Base-by-base conservation (phyloP, 2,797 vertebrate species). In the Acipenser ruthenus region DNA sequence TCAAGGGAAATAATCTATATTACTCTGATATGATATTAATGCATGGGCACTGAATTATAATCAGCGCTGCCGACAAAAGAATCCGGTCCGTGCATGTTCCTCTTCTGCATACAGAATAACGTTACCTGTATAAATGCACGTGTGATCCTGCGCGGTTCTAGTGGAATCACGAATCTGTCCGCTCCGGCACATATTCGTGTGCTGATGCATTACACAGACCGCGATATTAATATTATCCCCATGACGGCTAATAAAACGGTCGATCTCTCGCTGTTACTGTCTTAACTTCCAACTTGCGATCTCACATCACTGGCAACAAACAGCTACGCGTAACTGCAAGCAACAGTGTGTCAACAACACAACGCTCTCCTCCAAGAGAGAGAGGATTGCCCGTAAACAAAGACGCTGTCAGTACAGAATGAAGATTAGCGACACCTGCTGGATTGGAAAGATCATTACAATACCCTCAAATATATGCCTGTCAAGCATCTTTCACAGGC, bases 401-500 rank as follows among this genome's bases (percentile, higher is more conserved):
- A n/a, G 5, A 7, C 8, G 13, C 49, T 61, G 12, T 13, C 13
- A 1, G 65, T 6, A 7, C 60, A 15, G 58, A 15, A n/a, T 55
- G 9, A 7, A 66, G n/a, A 37, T 37, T 37, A 37, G 13, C 58
- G 65, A 23, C 65, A 50, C 60, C 65, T 61, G 15, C 58, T 37
- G 65, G 58, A 60, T 51, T 67, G n/a, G 49, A 49, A 59, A 67
- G 9, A 13, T 50, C 56, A 67, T 60, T 60, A 49, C 65, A 61
- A 15, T n/a, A n/a, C 1, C 12, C 55, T 58, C 15, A 18, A 18
- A n/a, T 2, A 3, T 4, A 58, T 10, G 10, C 1, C 55, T 58
- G 7, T 58, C 10, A 53, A 53, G 51, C 8, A 8, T 9, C 51
- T 0, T 6, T 53, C 8, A n/a, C 2, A 37, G 2, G 23, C 23